Conservation (phyloP, 1,140 invertebrate genomes). For the Drosophila kanapiae region DNA sequence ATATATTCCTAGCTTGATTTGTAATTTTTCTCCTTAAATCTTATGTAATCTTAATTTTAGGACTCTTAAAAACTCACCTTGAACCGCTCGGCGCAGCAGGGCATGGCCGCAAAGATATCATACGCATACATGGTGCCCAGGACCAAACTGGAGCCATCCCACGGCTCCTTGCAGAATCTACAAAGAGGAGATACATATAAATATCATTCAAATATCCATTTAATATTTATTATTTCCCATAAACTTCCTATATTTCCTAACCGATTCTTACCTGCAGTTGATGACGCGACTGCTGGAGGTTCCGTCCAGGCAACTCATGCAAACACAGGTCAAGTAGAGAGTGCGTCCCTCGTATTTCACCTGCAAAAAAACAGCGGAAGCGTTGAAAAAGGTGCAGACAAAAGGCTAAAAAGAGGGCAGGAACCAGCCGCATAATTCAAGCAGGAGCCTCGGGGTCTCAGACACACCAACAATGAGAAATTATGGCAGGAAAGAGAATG, state of each 20-base stretch:
- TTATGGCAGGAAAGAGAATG: slow-evolving; percentile 54
- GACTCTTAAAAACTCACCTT: slow-evolving; percentile 88
- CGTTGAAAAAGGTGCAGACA: slow-evolving; percentile 39
- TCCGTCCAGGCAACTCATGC: slow-evolving; percentile 96
- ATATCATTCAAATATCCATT: slow-evolving; percentile 19
- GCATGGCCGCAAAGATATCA: slow-evolving; percentile 98
- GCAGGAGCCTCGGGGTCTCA: slow-evolving; percentile 24
- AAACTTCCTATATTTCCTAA: not conserved
- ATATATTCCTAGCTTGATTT: not conserved
- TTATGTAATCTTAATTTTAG: too few species aligned
- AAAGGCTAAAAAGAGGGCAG: slow-evolving; percentile 17
- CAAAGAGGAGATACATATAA: not conserved
- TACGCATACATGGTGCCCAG: slow-evolving; percentile 99
- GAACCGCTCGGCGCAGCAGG: slow-evolving; percentile 96
- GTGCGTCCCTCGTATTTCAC: slow-evolving; percentile 94
- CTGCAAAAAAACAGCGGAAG: slow-evolving; percentile 86
- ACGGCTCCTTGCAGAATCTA: slow-evolving; percentile 92
- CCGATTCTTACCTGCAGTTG: slow-evolving; percentile 87
- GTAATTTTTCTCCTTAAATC: rapidly evolving
- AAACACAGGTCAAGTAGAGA: slow-evolving; percentile 96
- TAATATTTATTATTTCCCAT: not conserved
- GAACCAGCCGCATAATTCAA: slow-evolving; percentile 61
- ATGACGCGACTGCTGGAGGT: slow-evolving; percentile 90
- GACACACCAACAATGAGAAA: slow-evolving; percentile 72
- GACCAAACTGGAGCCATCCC: slow-evolving; percentile 97